Evolutionary conservation across 1,140 invertebrate genomes (phyloP).

Genomic region (Drosophila varians): DNA sequence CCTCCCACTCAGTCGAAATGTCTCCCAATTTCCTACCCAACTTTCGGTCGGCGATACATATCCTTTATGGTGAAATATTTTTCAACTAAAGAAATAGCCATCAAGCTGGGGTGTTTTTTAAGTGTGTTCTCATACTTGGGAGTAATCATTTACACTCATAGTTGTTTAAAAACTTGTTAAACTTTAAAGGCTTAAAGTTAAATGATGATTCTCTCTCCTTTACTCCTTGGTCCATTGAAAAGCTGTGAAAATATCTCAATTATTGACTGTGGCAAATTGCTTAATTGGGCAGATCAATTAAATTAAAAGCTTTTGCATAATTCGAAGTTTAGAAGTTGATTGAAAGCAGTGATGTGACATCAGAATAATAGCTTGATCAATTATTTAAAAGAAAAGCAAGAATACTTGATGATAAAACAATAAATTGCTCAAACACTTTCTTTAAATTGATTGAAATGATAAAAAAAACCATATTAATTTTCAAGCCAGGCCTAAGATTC

Average conservation of each 20-base stretch:
- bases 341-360: neutral
- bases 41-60: constrained; percentile 46
- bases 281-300: constrained; percentile 22
- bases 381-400: neutral
- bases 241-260: constrained; percentile 5
- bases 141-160: neutral
- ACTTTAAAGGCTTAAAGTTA: neutral
- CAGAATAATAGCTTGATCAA: constrained; percentile 18
- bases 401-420: neutral
- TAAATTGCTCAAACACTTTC: neutral
- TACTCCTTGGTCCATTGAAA: neutral
- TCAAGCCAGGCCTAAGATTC: too few relatives aligned
- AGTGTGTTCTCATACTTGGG: neutral
- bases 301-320: constrained; percentile 34
- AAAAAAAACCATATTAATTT: neutral
- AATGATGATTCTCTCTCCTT: neutral
- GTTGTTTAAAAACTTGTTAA: neutral
- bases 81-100: neutral
- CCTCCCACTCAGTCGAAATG: neutral
- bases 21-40: neutral
- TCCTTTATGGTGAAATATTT: constrained; percentile 57
- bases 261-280: constrained; percentile 12
- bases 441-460: neutral
- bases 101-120: neutral
- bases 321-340: constrained; percentile 16